These are phyloP conservation scores for Patella depressa DNA, from an alignment of 2,888 invertebrate genomes.

Conservation along the genomic window DNA sequence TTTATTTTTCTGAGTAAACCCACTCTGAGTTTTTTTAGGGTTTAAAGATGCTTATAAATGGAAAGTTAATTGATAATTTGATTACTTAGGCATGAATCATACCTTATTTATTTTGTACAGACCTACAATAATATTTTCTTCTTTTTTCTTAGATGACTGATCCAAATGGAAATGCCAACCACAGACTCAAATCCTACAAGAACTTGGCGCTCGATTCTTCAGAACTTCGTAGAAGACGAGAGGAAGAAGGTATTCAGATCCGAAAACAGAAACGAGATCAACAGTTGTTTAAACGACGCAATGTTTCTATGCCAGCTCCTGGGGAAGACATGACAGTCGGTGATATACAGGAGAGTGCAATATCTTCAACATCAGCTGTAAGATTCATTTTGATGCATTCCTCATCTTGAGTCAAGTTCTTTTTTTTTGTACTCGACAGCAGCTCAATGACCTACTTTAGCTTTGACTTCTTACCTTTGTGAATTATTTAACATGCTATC, in stretches of 20 bases:
- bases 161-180: conserved; percentile 57
- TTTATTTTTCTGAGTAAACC: no score
- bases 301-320: conserved; percentile 77
- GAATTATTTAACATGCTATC: no score
- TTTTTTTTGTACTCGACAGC: not conserved
- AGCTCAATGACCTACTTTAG: no score
- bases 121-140: conserved; percentile 15
- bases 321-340: conserved; percentile 68
- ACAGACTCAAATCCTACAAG: conserved; percentile 83
- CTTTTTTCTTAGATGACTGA: conserved; percentile 56
- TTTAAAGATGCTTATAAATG: no score
- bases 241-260: conserved; percentile 96
- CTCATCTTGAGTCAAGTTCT: not conserved
- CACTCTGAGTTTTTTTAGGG: no score
- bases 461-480: no score
- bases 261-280: conserved; percentile 96
- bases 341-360: conserved; percentile 69
- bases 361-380: conserved; percentile 51
- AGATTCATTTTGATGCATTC: conserved; percentile 8
- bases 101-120: no score
- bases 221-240: conserved; percentile 90
- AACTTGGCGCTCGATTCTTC: conserved; percentile 92
- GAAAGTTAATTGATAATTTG: no score
- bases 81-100: no score
- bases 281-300: conserved; percentile 91